Percentiles rank a stretch among this genome's conserved stretches.
Evolutionary conservation across 2,888 invertebrate genomes (phyloP).

Genomic region (Chaitophorus viminalis): DNA sequence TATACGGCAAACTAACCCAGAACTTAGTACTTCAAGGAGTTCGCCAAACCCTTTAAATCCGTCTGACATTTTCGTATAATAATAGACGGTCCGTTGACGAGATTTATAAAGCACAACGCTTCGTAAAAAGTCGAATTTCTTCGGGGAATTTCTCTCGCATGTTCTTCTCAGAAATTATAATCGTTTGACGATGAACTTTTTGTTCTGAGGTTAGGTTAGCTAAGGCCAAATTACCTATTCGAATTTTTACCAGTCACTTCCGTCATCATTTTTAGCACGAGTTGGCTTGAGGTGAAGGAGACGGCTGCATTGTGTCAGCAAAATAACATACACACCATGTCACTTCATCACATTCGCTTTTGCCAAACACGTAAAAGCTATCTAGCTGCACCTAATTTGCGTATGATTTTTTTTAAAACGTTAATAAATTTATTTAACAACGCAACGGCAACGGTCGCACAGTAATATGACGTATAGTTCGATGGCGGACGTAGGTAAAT

Average conservation of each 20-base stretch:
- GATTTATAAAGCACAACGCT: slow-evolving; percentile 29
- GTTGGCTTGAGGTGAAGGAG: no score
- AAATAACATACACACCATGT: no score
- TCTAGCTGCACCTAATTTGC: no score
- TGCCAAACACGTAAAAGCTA: no score
- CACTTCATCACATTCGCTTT: no score
- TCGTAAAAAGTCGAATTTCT: slow-evolving; percentile 28
- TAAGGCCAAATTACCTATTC: no score
- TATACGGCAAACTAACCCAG: slow-evolving; percentile 42
- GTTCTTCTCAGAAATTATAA: neutral
- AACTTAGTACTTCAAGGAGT: slow-evolving; percentile 50
- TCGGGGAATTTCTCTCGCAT: neutral
- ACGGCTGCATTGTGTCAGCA: no score
- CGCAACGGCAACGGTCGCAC: no score
- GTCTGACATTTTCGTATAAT: slow-evolving; percentile 37
- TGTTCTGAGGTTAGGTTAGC: neutral
- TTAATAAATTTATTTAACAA: no score
- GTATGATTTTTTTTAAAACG: no score
- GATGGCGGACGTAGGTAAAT: no score
- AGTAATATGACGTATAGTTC: no score
- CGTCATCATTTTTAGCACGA: neutral
- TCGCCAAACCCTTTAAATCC: slow-evolving; percentile 47
- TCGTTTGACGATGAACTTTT: neutral
- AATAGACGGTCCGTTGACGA: slow-evolving; percentile 12
- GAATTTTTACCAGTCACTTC: neutral